Evolutionary conservation across 2,888 invertebrate species (phyloP).

Genomic region (Ischnura elegans): DNA sequence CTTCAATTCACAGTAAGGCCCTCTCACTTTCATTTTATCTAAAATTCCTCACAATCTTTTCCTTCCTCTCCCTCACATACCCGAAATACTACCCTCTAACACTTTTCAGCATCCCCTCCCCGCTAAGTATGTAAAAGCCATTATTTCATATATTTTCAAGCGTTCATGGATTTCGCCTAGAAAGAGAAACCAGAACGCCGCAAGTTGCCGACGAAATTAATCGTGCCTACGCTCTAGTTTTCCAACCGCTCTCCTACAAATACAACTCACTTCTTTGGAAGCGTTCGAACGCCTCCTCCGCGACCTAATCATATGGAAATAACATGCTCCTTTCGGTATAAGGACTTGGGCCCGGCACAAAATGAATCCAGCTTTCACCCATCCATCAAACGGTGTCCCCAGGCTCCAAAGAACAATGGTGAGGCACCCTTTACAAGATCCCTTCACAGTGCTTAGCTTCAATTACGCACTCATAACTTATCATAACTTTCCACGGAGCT

Average conservation of each 20-base stretch:
- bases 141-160: no score
- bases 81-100: no score
- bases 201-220: background rate
- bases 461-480: background rate
- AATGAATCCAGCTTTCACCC: conserved; percentile 11
- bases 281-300: background rate
- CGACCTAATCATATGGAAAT: background rate
- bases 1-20: no score
- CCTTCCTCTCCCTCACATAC: no score
- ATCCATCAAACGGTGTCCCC: background rate
- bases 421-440: background rate
- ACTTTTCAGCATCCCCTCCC: no score
- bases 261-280: background rate
- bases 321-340: background rate
- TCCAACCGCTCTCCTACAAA: background rate
- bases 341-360: background rate
- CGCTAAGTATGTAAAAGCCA: no score
- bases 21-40: no score
- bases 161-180: no score
- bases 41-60: no score
- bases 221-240: background rate
- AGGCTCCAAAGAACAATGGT: conserved; percentile 5
- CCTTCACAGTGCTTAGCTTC: background rate
- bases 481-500: background rate
- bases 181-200: background rate